Conservation (phyloP, 2,888 invertebrate genomes). For the Muscina levida region DNA sequence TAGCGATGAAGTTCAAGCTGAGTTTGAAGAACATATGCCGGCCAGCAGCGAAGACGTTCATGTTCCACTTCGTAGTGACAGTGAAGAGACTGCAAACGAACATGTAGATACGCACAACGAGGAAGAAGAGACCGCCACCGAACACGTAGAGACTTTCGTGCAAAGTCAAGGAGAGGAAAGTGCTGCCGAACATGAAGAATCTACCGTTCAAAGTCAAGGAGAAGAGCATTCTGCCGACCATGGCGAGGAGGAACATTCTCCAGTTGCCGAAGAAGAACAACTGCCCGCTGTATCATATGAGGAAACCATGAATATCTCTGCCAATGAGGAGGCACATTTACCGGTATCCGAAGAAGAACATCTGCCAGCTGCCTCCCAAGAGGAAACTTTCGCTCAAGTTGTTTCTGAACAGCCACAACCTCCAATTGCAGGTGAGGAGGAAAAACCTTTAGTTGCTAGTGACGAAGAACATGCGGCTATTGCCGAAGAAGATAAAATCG, state of each 20-base stretch:
- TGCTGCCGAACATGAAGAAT: too few relatives aligned
- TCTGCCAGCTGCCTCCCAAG: not conserved
- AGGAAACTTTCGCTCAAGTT: not conserved
- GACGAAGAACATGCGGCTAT: not conserved
- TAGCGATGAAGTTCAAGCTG: too few relatives aligned
- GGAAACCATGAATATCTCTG: not conserved
- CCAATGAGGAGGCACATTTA: not conserved
- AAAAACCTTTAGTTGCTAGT: constrained; percentile 42
- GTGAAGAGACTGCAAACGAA: too few relatives aligned
- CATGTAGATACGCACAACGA: too few relatives aligned
- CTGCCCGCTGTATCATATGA: not conserved
- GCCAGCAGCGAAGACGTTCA: not conserved
- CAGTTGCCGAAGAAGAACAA: not conserved
- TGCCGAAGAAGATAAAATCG: not conserved
- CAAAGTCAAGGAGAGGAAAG: too few relatives aligned
- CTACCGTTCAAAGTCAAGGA: too few relatives aligned
- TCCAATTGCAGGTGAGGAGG: constrained; percentile 56
- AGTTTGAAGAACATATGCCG: not conserved
- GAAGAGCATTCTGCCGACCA: too few relatives aligned
- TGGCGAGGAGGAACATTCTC: constrained; percentile 65
- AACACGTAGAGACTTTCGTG: too few relatives aligned
- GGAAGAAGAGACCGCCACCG: too few relatives aligned
- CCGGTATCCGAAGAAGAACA: not conserved
- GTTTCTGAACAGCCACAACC: not conserved
- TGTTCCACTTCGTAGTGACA: too few relatives aligned